Conservation (phyloP, 2,797 vertebrate species). For the Siniperca obscura region DNA sequence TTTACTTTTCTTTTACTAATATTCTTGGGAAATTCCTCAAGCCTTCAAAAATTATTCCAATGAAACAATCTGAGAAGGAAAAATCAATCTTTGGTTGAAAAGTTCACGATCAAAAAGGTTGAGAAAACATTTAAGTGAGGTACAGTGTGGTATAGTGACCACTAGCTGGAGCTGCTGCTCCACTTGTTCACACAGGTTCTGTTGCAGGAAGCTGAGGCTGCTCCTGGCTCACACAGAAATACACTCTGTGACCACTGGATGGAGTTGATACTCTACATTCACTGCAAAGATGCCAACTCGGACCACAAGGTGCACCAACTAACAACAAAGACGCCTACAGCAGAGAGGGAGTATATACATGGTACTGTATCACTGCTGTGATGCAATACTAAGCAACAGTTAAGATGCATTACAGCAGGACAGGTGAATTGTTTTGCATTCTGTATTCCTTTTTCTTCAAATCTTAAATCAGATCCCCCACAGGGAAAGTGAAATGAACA, state of each 20-base stretch:
- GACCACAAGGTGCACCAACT: not conserved
- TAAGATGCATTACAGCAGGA: not conserved
- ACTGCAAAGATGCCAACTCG: not conserved
- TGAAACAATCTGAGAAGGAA: not conserved
- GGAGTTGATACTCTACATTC: slow-evolving; percentile 14
- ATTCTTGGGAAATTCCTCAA: not conserved
- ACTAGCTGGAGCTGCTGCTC: slow-evolving; percentile 62
- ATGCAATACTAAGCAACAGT: slow-evolving; percentile 50
- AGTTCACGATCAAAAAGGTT: not conserved
- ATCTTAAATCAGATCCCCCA: not conserved
- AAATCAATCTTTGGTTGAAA: not conserved
- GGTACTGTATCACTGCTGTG: slow-evolving; percentile 26
- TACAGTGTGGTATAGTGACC: slow-evolving; percentile 31
- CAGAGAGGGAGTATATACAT: not conserved
- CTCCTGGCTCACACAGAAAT: not conserved
- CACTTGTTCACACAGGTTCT: slow-evolving; percentile 9
- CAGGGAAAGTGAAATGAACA: not conserved
- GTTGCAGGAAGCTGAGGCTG: not conserved
- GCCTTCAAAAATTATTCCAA: not conserved
- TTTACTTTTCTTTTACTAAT: too few relatives aligned
- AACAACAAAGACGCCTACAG: slow-evolving; percentile 27
- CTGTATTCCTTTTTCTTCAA: not conserved
- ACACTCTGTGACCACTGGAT: slow-evolving; percentile 51
- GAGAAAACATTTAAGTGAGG: not conserved
- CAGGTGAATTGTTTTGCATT: not conserved